These are phyloP conservation scores for Ciconia nigra DNA, from an alignment of 2,797 vertebrate genomes.

Conservation along the genomic window DNA sequence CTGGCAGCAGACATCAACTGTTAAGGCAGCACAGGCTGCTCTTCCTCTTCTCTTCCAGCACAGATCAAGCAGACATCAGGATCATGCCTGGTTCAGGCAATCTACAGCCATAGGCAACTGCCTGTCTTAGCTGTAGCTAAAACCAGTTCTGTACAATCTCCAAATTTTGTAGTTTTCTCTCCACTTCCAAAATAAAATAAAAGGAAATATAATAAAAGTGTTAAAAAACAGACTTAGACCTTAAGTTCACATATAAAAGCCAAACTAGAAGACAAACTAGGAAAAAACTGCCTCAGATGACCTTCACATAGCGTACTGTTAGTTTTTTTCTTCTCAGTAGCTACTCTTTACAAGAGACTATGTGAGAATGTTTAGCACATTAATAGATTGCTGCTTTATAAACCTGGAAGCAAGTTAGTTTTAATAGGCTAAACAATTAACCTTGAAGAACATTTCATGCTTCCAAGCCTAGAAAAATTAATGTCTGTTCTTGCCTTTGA, in stretches of 20 bases:
- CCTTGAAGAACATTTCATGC: background rate
- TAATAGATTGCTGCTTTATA: background rate
- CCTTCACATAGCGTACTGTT: background rate
- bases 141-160: background rate
- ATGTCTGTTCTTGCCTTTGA: background rate
- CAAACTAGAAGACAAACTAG: background rate
- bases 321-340: background rate
- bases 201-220: background rate
- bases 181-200: background rate
- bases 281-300: background rate
- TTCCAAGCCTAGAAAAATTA: background rate
- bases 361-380: background rate
- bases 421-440: slow-evolving; percentile 34
- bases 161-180: background rate
- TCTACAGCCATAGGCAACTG: background rate
- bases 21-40: background rate
- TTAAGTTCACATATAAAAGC: background rate
- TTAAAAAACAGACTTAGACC: background rate
- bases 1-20: background rate
- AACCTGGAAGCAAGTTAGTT: background rate
- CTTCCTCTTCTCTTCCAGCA: background rate
- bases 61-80: background rate
- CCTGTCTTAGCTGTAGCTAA: background rate
- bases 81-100: background rate
- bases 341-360: background rate